Conservation (phyloP, 2,113 vertebrate genomes). For the Callopanchax toddi region DNA sequence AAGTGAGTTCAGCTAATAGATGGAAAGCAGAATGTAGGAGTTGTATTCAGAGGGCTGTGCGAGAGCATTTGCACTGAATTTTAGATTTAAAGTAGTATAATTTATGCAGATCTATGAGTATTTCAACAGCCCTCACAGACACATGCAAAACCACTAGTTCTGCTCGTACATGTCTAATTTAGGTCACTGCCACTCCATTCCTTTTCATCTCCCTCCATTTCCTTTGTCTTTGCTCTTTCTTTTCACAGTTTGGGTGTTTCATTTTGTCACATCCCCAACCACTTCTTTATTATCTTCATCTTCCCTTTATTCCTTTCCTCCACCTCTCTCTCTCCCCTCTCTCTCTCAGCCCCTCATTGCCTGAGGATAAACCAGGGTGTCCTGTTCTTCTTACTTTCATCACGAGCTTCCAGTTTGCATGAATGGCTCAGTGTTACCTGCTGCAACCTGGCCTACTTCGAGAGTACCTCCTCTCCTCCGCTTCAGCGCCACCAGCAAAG, state of each 20-base stretch:
- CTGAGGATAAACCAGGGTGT: conserved; percentile 52
- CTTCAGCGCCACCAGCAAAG: conserved; percentile 67
- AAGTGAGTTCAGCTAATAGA: background rate
- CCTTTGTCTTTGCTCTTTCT: background rate
- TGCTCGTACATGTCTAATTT: conserved; percentile 6
- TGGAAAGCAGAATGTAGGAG: background rate
- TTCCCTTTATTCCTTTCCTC: background rate
- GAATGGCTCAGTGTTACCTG: conserved; percentile 67
- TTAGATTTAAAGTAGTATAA: conserved; percentile 6
- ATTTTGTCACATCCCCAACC: background rate
- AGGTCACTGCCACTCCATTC: conserved; percentile 4
- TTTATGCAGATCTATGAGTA: conserved; percentile 19
- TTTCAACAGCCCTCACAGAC: conserved; percentile 5
- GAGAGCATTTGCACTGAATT: background rate
- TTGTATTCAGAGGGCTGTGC: background rate
- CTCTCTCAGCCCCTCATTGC: conserved; percentile 21
- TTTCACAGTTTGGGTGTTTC: background rate
- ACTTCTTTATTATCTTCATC: background rate
- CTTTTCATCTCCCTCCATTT: background rate
- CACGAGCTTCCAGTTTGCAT: conserved; percentile 50
- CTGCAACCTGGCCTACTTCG: conserved; percentile 75
- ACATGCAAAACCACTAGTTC: background rate
- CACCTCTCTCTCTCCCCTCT: background rate
- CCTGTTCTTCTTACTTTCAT: conserved; percentile 48
- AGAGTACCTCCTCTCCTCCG: conserved; percentile 49